Evolutionary conservation across 2,113 vertebrate species (phyloP).

Genomic region (Dromaius novaehollandiae): DNA sequence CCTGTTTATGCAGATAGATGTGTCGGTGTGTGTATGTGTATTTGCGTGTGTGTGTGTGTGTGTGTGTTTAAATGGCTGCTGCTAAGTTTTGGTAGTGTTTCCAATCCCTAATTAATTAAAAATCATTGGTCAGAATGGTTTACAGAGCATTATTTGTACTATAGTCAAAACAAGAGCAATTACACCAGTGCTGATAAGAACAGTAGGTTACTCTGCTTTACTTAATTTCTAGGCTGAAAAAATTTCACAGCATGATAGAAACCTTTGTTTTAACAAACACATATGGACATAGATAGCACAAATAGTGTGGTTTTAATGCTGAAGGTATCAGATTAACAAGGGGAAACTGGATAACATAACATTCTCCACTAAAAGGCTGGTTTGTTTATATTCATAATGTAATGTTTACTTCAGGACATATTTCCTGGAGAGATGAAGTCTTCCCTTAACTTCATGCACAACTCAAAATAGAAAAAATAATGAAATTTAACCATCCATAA

Average conservation of each 20-base stretch:
- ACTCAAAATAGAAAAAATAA: conserved; percentile 67
- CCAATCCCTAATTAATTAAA: background rate
- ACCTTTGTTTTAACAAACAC: background rate
- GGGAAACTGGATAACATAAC: background rate
- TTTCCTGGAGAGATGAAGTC: conserved; percentile 29
- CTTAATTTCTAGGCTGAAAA: background rate
- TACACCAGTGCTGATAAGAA: background rate
- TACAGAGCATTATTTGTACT: background rate
- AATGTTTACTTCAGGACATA: conserved; percentile 44
- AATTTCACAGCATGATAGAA: background rate
- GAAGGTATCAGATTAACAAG: background rate
- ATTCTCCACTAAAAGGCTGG: background rate
- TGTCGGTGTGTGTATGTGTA: background rate
- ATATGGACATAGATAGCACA: background rate
- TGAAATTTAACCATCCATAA: conserved; percentile 68
- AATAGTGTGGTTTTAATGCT: background rate
- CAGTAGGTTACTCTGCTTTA: background rate
- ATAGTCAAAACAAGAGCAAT: background rate
- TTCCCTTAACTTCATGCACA: conserved; percentile 49
- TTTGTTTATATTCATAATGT: conserved; percentile 7
- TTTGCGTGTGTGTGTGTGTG: background rate
- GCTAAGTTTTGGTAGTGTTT: background rate
- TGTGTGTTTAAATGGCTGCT: background rate
- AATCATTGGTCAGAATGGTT: background rate
- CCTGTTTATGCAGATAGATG: background rate